Base-by-base conservation (phyloP, 2,888 invertebrate genomes). In the Pollenia labialis region DNA sequence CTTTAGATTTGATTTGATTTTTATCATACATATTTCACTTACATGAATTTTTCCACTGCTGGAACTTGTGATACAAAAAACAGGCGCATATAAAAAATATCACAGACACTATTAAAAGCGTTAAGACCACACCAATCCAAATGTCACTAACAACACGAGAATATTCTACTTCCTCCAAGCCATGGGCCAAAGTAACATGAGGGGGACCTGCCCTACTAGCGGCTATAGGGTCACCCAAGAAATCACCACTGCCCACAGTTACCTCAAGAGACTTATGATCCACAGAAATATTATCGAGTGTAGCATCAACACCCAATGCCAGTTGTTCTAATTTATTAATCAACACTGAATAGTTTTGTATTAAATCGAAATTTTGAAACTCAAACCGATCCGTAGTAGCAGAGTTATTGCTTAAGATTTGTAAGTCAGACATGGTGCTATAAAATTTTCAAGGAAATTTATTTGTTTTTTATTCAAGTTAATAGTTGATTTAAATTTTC, bases 21-120 rank as follows among this genome's bases (percentile, higher is more conserved):
- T 23, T 3, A 18, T 18, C 3, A 12, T 18, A n/a, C 3, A 12
- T 18, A n/a, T 18, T 1, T 46, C 32, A 93, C 94, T 94, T 92
- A 95, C 95, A 94, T 92, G 94, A 94, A 89, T 94, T 94, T 91
- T 95, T 95, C 95, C 95, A 95, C 88, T 95, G 94, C 90, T 95
- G 95, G 90, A 95, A 95, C 90, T 95, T 95, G 93, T 95, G 95
- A 90, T 95, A 95, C 44, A 95, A 91, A 85, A 95, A 94, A 91
- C 95, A 95, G 76, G 95, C 94, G 90, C 95, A 95, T 91, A 95
- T 94, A 90, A 95, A 95, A 91, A 95, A 95, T 79, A 95, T 94
- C 91, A 95, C 95, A 89, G 95, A 94, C 32, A 95, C 93, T 80
- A 95, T 95, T 91, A 95, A 94, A 58, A 95, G 92, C 46, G 95